phyloP scores from a whole-genome alignment of 2,113 vertebrate genomes.

The Xiphias gladius region DNA sequence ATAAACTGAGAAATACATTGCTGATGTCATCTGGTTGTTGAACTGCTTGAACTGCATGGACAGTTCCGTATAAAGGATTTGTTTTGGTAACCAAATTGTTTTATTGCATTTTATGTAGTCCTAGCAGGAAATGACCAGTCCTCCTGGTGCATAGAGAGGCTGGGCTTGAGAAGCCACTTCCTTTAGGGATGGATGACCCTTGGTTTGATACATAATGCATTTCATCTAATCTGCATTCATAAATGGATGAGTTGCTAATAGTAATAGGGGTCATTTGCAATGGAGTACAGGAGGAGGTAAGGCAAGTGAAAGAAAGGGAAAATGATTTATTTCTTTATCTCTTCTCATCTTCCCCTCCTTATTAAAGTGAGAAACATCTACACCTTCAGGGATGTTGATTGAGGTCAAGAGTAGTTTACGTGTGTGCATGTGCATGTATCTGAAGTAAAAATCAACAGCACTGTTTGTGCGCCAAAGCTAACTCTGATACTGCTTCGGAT shows the following conservation, averaged over 20 bases:
- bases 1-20: conserved; percentile 40
- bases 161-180: conserved; percentile 21
- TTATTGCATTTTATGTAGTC: neutral
- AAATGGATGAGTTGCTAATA: conserved; percentile 69
- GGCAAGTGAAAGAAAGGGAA: conserved; percentile 9
- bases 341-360: neutral
- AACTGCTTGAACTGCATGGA: neutral
- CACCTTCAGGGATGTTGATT: neutral
- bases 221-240: conserved; percentile 74
- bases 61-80: neutral
- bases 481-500: conserved; percentile 13
- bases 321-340: conserved; percentile 20
- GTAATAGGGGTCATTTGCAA: conserved; percentile 62
- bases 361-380: conserved; percentile 7
- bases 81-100: conserved; percentile 4
- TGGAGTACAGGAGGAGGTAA: conserved; percentile 42
- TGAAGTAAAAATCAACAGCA: neutral
- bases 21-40: conserved; percentile 25
- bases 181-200: conserved; percentile 53
- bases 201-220: conserved; percentile 73
- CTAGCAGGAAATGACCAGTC: conserved; percentile 18
- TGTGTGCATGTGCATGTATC: conserved; percentile 19
- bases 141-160: conserved; percentile 1
- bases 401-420: neutral
- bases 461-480: conserved; percentile 20